Conservation (phyloP, 2,888 invertebrate genomes). For the Phaedon cochleariae region DNA sequence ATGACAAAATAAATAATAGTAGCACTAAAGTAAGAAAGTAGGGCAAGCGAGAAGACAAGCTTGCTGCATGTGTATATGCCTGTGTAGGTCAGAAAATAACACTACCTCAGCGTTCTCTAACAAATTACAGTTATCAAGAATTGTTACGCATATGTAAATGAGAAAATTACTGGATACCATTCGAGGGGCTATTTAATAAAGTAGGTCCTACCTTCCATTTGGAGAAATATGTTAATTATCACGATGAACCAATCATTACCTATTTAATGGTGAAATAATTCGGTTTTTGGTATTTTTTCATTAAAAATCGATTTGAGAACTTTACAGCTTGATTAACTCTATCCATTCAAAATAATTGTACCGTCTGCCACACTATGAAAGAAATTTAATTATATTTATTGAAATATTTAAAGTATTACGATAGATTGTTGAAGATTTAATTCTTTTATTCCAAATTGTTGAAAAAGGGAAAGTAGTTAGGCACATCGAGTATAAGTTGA, state of each 20-base stretch:
- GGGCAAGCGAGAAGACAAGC: slow-evolving; percentile 10
- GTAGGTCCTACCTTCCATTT: neutral
- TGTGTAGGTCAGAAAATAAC: slow-evolving; percentile 15
- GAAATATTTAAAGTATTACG: no score
- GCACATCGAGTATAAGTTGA: no score
- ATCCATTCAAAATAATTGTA: neutral
- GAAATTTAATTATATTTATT: no score
- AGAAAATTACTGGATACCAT: slow-evolving; percentile 7
- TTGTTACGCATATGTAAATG: slow-evolving; percentile 12
- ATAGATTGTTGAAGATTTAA: no score
- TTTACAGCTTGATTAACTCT: neutral
- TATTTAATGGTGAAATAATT: neutral
- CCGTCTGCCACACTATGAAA: no score
- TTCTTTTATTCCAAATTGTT: no score
- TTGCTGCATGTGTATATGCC: neutral
- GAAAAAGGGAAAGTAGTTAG: no score
- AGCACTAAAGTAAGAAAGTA: neutral
- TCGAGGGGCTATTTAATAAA: slow-evolving; percentile 3
- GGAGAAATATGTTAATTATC: slow-evolving; percentile 6
- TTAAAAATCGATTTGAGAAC: neutral
- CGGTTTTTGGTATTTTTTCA: neutral
- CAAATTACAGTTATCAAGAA: slow-evolving; percentile 20
- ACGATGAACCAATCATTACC: slow-evolving; percentile 7
- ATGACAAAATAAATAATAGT: slow-evolving; percentile 10
- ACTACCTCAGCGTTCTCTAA: slow-evolving; percentile 10